Percentiles rank a stretch among this genome's conserved stretches.
These are phyloP conservation scores for Porites divaricata DNA, from an alignment of 92 coral and sea anemone species.

Conservation along the genomic window DNA sequence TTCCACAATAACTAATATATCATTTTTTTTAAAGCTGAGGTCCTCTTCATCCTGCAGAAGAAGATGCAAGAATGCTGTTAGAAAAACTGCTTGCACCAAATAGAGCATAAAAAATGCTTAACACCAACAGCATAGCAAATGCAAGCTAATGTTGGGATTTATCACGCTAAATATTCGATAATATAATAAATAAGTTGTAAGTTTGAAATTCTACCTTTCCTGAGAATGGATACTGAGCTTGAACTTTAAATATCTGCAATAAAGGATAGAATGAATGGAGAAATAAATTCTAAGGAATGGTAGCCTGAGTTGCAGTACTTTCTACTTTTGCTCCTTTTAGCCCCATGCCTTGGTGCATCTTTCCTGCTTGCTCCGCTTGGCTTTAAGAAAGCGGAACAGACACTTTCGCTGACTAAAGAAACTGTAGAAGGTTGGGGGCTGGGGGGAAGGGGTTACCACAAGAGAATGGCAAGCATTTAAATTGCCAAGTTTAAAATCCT, in stretches of 20 bases:
- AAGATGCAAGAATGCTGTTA: neutral
- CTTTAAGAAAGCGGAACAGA: no score
- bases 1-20: slow-evolving; percentile 78
- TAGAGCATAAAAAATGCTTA: neutral
- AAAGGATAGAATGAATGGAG: neutral
- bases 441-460: no score
- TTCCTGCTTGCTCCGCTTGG: no score
- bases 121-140: no score
- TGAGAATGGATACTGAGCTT: slow-evolving; percentile 78
- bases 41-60: slow-evolving; percentile 88
- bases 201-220: slow-evolving; percentile 61
- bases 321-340: no score
- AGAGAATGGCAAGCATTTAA: no score
- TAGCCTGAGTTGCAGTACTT: no score
- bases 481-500: no score
- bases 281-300: no score
- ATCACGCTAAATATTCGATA: neutral
- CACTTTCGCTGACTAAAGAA: no score
- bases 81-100: neutral
- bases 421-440: no score
- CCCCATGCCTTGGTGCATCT: no score
- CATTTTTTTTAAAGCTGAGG: slow-evolving; percentile 89
- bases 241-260: slow-evolving; percentile 57
- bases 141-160: neutral
- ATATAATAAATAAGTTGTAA: neutral